Evolutionary conservation across 2,888 invertebrate species (phyloP).

Genomic region (Cantharis lateralis): DNA sequence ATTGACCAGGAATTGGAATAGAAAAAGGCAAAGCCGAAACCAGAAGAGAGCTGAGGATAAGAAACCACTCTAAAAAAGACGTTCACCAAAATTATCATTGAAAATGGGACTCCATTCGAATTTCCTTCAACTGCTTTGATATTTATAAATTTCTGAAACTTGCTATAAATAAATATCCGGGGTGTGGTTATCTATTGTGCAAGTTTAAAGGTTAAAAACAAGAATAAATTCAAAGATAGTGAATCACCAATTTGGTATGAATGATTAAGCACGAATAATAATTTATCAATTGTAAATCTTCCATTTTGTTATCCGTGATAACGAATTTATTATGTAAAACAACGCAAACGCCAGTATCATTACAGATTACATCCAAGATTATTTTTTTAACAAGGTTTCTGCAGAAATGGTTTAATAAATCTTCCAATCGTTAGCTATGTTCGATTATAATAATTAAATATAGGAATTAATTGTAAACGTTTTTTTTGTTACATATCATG

Average conservation of each 20-base stretch:
- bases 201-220: not conserved
- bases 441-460: not conserved
- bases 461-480: not conserved
- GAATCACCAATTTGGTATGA: not conserved
- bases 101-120: not conserved
- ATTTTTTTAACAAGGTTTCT: not conserved
- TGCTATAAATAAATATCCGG: not conserved
- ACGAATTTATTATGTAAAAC: not conserved
- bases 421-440: not conserved
- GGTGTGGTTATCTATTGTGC: not conserved
- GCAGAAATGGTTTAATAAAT: not conserved
- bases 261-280: not conserved
- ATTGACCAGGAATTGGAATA: not conserved
- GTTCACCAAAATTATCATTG: not conserved
- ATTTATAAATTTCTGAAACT: not conserved
- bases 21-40: not conserved
- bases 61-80: not conserved
- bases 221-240: not conserved
- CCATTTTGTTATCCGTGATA: not conserved
- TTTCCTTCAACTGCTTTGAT: not conserved
- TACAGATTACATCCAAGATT: not conserved
- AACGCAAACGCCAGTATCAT: too few species aligned
- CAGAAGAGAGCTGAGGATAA: too few species aligned
- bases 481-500: not conserved
- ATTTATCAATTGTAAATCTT: not conserved